phyloP scores from a whole-genome alignment of 2,888 invertebrate species.

The Dioctria rufipes region DNA sequence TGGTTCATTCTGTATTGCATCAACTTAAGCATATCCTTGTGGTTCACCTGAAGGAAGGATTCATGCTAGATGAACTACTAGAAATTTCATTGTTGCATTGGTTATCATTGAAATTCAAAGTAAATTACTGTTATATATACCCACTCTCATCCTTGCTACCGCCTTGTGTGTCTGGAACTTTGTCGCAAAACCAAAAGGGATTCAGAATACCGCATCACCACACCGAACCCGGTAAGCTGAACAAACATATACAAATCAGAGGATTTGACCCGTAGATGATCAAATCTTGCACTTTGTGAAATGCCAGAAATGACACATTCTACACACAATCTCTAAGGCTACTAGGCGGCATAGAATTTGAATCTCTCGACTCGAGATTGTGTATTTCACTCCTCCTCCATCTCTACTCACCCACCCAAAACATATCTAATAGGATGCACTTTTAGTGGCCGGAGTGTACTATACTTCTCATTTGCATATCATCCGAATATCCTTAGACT shows the following conservation, averaged over 20 bases:
- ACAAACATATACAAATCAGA: slow-evolving; percentile 54
- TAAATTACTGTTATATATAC: slow-evolving; percentile 41
- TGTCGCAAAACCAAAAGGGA: slow-evolving; percentile 22
- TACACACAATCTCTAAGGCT: slow-evolving; percentile 26
- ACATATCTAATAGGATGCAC: slow-evolving; percentile 39
- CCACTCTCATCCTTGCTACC: slow-evolving; percentile 26
- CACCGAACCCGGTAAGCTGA: slow-evolving; percentile 9
- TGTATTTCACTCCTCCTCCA: no score
- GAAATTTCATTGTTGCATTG: slow-evolving; percentile 55
- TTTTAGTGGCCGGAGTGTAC: slow-evolving; percentile 40
- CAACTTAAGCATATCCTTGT: slow-evolving; percentile 32
- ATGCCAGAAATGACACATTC: slow-evolving; percentile 50
- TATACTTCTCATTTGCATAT: slow-evolving; percentile 57
- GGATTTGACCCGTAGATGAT: slow-evolving; percentile 54
- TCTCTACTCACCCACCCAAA: neutral
- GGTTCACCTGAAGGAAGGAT: slow-evolving; percentile 51
- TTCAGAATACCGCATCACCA: neutral
- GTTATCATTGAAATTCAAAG: slow-evolving; percentile 56
- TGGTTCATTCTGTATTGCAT: slow-evolving; percentile 9
- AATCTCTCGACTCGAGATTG: no score
- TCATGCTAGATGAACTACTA: slow-evolving; percentile 52
- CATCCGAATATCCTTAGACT: slow-evolving; percentile 59
- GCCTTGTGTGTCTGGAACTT: slow-evolving; percentile 8
- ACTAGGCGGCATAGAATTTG: neutral
- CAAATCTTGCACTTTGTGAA: slow-evolving; percentile 56